Evolutionary conservation across 1,140 invertebrate species (phyloP).

Genomic region (Aphis gossypii): DNA sequence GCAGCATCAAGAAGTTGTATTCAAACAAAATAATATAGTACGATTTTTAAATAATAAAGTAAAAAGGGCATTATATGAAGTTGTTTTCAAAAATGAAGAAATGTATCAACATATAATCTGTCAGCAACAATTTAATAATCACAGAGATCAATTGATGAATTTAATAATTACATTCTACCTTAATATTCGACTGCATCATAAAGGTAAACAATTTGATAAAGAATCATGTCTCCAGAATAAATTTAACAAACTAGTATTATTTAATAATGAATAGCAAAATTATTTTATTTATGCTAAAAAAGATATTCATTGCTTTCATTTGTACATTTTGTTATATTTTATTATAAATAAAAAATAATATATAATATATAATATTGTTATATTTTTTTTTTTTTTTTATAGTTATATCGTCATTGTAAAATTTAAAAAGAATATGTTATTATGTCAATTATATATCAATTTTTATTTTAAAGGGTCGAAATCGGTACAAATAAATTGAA

Average conservation of each 20-base stretch:
- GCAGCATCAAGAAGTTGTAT: not conserved
- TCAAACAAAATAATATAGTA: not conserved
- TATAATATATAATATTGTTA: too few relatives aligned
- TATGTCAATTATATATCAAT: too few relatives aligned
- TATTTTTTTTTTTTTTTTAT: too few relatives aligned
- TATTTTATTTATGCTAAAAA: too few relatives aligned
- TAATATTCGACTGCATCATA: not conserved
- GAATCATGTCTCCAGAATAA: not conserved
- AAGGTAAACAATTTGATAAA: not conserved
- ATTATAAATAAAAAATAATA: too few relatives aligned
- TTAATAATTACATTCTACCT: not conserved
- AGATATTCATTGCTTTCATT: too few relatives aligned
- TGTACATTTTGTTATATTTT: too few relatives aligned
- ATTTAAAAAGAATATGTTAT: too few relatives aligned
- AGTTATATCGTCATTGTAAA: too few relatives aligned
- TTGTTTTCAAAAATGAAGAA: not conserved
- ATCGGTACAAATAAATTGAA: too few relatives aligned
- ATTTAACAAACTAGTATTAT: not conserved
- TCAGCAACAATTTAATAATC: not conserved
- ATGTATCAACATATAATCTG: not conserved
- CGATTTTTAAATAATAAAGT: not conserved
- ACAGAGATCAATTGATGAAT: conserved; percentile 5
- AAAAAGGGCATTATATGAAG: not conserved
- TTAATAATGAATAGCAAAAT: not conserved
- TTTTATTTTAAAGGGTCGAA: too few relatives aligned